phyloP scores from a whole-genome alignment of 2,113 vertebrate genomes.

The Cololabis saira region DNA sequence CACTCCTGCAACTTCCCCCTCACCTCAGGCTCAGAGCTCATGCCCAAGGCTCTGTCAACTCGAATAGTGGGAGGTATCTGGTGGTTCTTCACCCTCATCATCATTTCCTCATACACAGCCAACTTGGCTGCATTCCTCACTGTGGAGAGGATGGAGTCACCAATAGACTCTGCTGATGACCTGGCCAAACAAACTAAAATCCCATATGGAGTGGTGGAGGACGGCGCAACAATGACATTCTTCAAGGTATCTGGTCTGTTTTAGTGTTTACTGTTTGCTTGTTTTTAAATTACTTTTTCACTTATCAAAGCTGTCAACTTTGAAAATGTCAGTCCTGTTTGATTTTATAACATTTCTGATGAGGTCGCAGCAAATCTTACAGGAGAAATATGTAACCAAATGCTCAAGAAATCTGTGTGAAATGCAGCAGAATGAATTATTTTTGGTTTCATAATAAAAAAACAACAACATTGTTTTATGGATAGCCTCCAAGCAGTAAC shows the following conservation, averaged over 20 bases:
- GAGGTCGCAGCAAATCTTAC: no score
- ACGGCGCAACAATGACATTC: conserved; percentile 97
- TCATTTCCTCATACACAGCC: conserved; percentile 99
- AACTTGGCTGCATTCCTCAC: conserved; percentile 99
- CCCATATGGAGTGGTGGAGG: conserved; percentile 94
- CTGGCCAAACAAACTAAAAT: conserved; percentile 99
- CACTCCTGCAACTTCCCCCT: conserved; percentile 41
- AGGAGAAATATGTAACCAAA: no score
- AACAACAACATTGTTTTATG: no score
- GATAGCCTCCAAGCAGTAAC: no score
- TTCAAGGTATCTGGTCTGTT: conserved; percentile 87
- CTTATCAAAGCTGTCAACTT: not conserved
- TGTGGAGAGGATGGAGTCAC: conserved; percentile 99
- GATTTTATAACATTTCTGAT: not conserved
- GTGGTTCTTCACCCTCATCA: conserved; percentile 99
- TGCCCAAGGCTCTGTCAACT: conserved; percentile 98
- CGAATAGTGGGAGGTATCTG: conserved; percentile 99
- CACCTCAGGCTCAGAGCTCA: conserved; percentile 95
- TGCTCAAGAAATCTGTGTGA: no score
- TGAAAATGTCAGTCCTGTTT: not conserved
- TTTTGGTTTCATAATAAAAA: no score
- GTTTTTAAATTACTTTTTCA: conserved; percentile 3
- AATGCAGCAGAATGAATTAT: no score
- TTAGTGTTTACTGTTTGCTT: not conserved
- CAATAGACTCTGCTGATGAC: conserved; percentile 97